These are phyloP conservation scores for Clarias gariepinus DNA, from an alignment of 2,113 vertebrate species.

Conservation along the genomic window DNA sequence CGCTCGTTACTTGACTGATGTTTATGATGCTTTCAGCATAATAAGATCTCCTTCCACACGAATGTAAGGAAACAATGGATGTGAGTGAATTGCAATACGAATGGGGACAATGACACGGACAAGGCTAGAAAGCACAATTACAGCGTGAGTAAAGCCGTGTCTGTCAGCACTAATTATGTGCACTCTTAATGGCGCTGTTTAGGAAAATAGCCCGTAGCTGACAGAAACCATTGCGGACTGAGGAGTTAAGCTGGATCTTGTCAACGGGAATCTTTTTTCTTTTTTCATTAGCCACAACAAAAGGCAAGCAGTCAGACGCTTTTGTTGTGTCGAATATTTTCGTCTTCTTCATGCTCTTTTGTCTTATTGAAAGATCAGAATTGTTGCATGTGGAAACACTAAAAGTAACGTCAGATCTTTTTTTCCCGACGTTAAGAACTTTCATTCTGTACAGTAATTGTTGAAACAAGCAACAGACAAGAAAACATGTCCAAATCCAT, in stretches of 20 bases:
- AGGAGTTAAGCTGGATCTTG: constrained; percentile 46
- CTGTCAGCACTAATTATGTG: constrained; percentile 59
- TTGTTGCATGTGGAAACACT: constrained; percentile 49
- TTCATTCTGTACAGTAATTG: constrained; percentile 22
- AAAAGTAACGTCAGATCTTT: constrained; percentile 53
- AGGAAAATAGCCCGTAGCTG: constrained; percentile 53
- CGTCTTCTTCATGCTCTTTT: constrained; percentile 49
- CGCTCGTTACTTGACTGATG: constrained; percentile 37
- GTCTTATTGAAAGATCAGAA: constrained; percentile 57
- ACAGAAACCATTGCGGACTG: constrained; percentile 41
- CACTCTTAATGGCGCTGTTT: constrained; percentile 53
- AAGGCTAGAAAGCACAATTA: constrained; percentile 51
- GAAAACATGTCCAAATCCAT: constrained; percentile 9
- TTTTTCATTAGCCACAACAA: constrained; percentile 49
- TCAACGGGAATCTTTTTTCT: constrained; percentile 47
- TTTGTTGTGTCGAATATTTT: constrained; percentile 48
- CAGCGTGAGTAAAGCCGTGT: constrained; percentile 50
- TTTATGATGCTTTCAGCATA: constrained; percentile 46
- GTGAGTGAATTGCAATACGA: constrained; percentile 52
- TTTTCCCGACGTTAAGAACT: constrained; percentile 7
- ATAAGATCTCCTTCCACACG: constrained; percentile 52
- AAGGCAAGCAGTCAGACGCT: constrained; percentile 45
- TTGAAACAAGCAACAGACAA: constrained; percentile 27
- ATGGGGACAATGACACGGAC: constrained; percentile 50
- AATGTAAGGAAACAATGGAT: constrained; percentile 51